Evolutionary conservation across 2,888 invertebrate species (phyloP).

Genomic region (Habrosyne pyritoides): DNA sequence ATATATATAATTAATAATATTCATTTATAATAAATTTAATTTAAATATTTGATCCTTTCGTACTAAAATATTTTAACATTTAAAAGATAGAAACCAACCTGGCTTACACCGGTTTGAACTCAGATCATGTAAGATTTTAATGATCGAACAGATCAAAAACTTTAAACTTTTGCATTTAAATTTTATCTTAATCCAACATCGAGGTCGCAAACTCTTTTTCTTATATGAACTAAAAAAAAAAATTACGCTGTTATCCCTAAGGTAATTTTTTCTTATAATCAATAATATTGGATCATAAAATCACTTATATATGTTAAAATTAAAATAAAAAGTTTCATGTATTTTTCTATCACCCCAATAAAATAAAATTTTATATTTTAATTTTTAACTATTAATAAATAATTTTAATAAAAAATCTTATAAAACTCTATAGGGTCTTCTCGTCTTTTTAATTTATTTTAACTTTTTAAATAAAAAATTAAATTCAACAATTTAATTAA

Average conservation of each 20-base stretch:
- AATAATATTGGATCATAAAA: constrained; percentile 81
- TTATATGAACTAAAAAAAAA: constrained; percentile 89
- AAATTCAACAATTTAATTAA: constrained; percentile 62
- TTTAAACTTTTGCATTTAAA: constrained; percentile 86
- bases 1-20: constrained; percentile 55
- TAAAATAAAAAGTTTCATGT: constrained; percentile 79
- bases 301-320: constrained; percentile 66
- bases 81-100: constrained; percentile 93
- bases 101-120: constrained; percentile 94
- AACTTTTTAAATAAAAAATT: constrained; percentile 85
- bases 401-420: constrained; percentile 64
- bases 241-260: constrained; percentile 94
- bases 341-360: constrained; percentile 87
- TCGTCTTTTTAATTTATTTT: constrained; percentile 87
- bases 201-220: constrained; percentile 92
- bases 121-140: constrained; percentile 94
- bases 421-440: constrained; percentile 91
- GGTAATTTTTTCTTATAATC: constrained; percentile 89
- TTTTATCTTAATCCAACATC: constrained; percentile 93
- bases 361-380: constrained; percentile 73
- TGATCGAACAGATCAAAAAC: constrained; percentile 91
- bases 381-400: constrained; percentile 50
- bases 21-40: constrained; percentile 71
- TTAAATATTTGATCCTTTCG: constrained; percentile 89
- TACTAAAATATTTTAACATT: constrained; percentile 86